Base-by-base conservation (phyloP, 1,140 invertebrate species). In the Lepidurus arcticus region DNA sequence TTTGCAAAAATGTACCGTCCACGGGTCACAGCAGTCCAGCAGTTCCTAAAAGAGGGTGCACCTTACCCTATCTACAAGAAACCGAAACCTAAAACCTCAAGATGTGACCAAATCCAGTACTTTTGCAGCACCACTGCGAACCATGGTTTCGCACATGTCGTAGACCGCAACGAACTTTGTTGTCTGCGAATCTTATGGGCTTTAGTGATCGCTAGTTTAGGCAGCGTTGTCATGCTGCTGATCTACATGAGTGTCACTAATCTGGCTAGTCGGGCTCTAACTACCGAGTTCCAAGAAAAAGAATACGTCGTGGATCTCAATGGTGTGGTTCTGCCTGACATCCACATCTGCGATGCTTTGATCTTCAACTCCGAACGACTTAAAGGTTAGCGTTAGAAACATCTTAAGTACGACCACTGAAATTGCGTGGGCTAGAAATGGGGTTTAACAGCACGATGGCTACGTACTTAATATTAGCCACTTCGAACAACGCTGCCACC, bases 381-480 rank as follows among this genome's bases (percentile, higher is more conserved):
- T 21, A 0, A 16, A 65, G 13, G 53, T 65, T n/a, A 65, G 21
- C 16, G 5, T 21, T 13, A 1, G 1, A n/a, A 4, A 65, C 13
- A 65, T 65, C 1, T 65, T 65, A 7, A 7, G 3, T 1, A 9
- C 8, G 9, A 16, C 16, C n/a, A 13, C 53, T 65, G 4, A 47
- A 47, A 47, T 47, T 21, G 53, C 8, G 16, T 16, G 7, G 7
- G 6, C 5, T 16, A 65, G 53, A 65, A 65, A 65, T 65, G 53
- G 53, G 53, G 13, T 65, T 65, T 65, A 65, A 65, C 53, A 65
- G 13, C 53, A 65, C 53, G 21, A 65, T 65, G 53, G 53, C 53
- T 65, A 65, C 53, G 4, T 65, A 65, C 53, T 21, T 65, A 10
- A 21, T 7, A 65, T 7, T 65, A 13, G 53, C 53, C 10, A 65